Evolutionary conservation across 2,797 vertebrate species (phyloP).

Genomic region (Aulostomus chinensis): DNA sequence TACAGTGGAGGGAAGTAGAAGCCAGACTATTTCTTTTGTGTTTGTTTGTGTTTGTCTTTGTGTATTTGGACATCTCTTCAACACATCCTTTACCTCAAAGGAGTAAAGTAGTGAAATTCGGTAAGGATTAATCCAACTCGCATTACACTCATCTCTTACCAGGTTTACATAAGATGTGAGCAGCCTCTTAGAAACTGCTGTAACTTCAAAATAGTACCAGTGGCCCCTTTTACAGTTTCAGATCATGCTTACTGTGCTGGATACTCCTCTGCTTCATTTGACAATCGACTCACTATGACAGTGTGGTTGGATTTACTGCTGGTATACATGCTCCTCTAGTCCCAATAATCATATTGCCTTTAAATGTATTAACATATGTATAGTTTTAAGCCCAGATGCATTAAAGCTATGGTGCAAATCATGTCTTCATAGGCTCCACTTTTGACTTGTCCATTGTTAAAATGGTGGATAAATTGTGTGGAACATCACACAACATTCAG

Average conservation of each 20-base stretch:
- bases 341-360: no score
- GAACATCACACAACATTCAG: no score
- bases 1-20: background rate
- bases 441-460: no score
- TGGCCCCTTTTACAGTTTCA: conserved; percentile 1
- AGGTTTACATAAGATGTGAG: conserved; percentile 18
- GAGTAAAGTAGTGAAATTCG: conserved; percentile 30
- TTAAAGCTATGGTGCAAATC: no score
- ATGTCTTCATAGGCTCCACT: no score
- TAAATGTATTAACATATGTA: no score
- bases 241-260: background rate
- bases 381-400: no score
- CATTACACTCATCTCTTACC: conserved; percentile 21
- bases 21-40: conserved; percentile 1
- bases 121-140: conserved; percentile 47
- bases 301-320: no score
- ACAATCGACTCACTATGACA: no score
- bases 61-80: conserved; percentile 13
- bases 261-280: background rate
- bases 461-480: no score
- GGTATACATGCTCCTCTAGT: no score
- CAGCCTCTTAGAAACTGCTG: conserved; percentile 6
- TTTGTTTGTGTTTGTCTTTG: conserved; percentile 14
- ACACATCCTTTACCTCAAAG: conserved; percentile 43
- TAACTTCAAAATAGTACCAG: conserved; percentile 6